Base-by-base conservation (phyloP, 2,797 vertebrate genomes). In the Australoheros facetus region DNA sequence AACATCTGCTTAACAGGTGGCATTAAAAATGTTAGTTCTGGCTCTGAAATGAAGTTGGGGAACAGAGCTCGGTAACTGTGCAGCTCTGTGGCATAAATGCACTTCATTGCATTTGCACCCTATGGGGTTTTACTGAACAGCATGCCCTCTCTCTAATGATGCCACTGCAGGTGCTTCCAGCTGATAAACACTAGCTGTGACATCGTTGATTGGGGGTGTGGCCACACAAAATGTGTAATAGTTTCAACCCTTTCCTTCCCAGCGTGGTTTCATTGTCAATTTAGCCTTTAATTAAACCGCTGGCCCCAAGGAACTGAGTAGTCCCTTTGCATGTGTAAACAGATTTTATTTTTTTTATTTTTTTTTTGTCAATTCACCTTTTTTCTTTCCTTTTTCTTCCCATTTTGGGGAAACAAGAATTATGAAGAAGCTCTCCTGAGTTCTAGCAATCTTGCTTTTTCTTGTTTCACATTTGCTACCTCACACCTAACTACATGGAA, bases 401-500 rank as follows among this genome's bases (percentile, higher is more conserved):
- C 21, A 3, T 6, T 62, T 62, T 73, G 53, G 11, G 12, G 26
- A 37, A 54, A 21, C 12, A 0, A 6, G 9, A 71, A 28, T 72
- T 19, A 14, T 4, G 34, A 83, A 75, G 3, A 73, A 77, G 71
- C 37, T 80, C 75, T 78, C 32, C 39, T 60, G 54, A 70, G 30
- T 71, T 64, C 53, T 28, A 6, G 56, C 13, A n/a, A 42, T 51
- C 19, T 14, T 12, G 3, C n/a, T n/a, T 64, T 73, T 73, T 81
- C 53, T 78, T 66, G 39, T 48, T 26, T 83, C 28, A 51, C 72
- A 56, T 64, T 64, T 58, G 39, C 42, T 77, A 32, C 56, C 66
- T 80, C 74, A 14, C 81, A 66, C 54, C 66, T 51, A 70, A 76
- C 39, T 28, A 34, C 71, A 82, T 76, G 57, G 53, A 84, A 77